phyloP scores from a whole-genome alignment of 2,797 vertebrate species.

The Crocodylus rhombifer region DNA sequence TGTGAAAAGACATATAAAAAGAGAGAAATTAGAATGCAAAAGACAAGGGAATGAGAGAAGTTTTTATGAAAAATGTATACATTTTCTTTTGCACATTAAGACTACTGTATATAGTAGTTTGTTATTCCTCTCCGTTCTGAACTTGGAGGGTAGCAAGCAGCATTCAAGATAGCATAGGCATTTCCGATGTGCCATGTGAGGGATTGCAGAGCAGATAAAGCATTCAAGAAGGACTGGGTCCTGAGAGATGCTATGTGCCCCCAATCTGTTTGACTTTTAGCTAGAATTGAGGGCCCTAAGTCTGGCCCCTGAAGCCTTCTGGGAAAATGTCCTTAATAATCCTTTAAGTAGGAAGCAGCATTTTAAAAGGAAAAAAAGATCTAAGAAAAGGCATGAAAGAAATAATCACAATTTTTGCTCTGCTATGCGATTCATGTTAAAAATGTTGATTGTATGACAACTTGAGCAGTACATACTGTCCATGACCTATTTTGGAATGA shows the following conservation, averaged over 20 bases:
- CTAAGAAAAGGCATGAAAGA: neutral
- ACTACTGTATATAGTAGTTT: neutral
- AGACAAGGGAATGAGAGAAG: no score
- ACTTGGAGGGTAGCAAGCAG: neutral
- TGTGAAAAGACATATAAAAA: no score
- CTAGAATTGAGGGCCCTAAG: neutral
- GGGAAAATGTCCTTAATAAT: neutral
- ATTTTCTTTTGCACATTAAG: no score
- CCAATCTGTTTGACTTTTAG: neutral
- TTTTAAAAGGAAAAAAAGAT: neutral
- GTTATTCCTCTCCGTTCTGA: neutral
- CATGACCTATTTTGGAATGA: neutral
- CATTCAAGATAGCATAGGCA: neutral
- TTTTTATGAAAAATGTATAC: no score
- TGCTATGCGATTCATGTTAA: neutral
- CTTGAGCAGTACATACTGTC: neutral
- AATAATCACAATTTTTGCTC: rapidly evolving
- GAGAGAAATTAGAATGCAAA: no score
- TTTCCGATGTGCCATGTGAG: neutral
- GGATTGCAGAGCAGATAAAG: neutral
- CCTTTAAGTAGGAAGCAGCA: neutral
- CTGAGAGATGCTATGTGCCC: neutral
- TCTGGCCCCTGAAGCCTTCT: neutral
- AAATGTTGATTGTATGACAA: neutral
- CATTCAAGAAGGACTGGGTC: neutral